Evolutionary conservation across 1,140 invertebrate species (phyloP), one percentile per base, ranked within the genome.

Genomic region (Oreohelix idahoensis): DNA sequence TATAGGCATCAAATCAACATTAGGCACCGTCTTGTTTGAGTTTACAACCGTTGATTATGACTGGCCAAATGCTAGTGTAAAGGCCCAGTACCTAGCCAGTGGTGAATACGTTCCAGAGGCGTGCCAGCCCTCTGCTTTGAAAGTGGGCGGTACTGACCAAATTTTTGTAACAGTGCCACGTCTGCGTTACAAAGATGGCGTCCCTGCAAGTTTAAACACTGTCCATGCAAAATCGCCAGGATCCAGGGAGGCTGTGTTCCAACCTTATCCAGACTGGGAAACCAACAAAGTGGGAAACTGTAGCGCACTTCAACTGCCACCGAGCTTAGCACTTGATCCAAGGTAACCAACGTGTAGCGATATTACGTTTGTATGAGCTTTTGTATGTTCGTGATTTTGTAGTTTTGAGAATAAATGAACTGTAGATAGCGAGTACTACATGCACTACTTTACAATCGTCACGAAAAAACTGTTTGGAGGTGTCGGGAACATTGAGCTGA

Each of bases 151-250:
- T 8, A 8, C 36, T 36, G 32, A 58, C 36, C 29, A 36, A 26
- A 49, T 76, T 36, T 76, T 76, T 76, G 74, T 76, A 10, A 76
- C 74, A 8, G 74, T 51, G 45, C 74, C 74, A 20, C 39, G 74
- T 2, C 45, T 73, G 36, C 36, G 42, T 1, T 42, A 42, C 23
- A 73, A 42, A 45, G 42, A 39, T 29, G 74, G 74, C n/a, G 74
- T 76, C 13, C 74, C 74, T 53, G 39, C 74, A 11, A 49, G 74
- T 51, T 26, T 76, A 17, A 76, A 76, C 74, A 45, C 39, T 45
- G 29, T 76, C 10, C 36, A 73, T n/a, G 15, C 15, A 13, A 39
- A 42, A 26, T 20, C 71, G 1, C 71, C 71, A 42, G 71, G 42
- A 10, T 76, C 74, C 2, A 45, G 15, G 29, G 42, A n/a, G 1